Conservation (phyloP, 2,888 invertebrate species). For the Drosophila sordidula region DNA sequence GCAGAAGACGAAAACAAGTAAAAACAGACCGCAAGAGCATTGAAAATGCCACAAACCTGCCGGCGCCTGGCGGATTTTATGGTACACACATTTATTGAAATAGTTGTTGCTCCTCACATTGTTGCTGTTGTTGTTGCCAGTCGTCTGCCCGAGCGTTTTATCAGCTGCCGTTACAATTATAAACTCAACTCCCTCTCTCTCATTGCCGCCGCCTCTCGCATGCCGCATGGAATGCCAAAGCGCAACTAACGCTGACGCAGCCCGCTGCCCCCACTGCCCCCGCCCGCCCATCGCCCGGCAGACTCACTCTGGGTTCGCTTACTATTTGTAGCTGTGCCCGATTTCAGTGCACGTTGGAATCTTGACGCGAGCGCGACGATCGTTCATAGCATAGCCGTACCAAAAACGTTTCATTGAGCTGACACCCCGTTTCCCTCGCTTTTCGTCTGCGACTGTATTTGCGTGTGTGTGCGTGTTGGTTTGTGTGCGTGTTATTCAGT, state of each 20-base stretch:
- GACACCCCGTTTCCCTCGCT: constrained; percentile 20
- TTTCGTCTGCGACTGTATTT: constrained; percentile 12
- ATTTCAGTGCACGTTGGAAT: constrained; percentile 71
- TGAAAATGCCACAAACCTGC: constrained; percentile 51
- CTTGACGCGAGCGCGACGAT: constrained; percentile 75
- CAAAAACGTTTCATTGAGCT: constrained; percentile 22
- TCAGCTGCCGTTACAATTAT: constrained; percentile 48
- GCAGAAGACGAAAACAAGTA: constrained; percentile 41
- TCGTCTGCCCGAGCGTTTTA: constrained; percentile 33
- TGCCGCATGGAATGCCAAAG: constrained; percentile 25
- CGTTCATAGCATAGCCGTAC: constrained; percentile 43
- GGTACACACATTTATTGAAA: constrained; percentile 9
- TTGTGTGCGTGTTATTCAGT: constrained; percentile 15
- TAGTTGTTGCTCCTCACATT: constrained; percentile 8
- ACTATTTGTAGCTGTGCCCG: constrained; percentile 30
- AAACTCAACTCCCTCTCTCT: constrained; percentile 15
- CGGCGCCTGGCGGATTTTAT: constrained; percentile 38
- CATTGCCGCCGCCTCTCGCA: constrained; percentile 12
- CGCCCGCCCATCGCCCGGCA: constrained; percentile 8
- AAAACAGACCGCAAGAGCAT: constrained; percentile 37
- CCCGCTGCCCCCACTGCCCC: constrained; percentile 12
- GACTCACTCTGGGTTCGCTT: constrained; percentile 52
- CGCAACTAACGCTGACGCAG: constrained; percentile 53
- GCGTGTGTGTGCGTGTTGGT: constrained; percentile 21
- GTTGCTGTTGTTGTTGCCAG: constrained; percentile 16